A percentile compares a stretch with the other conserved stretches of the same genome.
Evolutionary conservation across 1,140 invertebrate genomes (phyloP).

Genomic region (Portunus trituberculatus): DNA sequence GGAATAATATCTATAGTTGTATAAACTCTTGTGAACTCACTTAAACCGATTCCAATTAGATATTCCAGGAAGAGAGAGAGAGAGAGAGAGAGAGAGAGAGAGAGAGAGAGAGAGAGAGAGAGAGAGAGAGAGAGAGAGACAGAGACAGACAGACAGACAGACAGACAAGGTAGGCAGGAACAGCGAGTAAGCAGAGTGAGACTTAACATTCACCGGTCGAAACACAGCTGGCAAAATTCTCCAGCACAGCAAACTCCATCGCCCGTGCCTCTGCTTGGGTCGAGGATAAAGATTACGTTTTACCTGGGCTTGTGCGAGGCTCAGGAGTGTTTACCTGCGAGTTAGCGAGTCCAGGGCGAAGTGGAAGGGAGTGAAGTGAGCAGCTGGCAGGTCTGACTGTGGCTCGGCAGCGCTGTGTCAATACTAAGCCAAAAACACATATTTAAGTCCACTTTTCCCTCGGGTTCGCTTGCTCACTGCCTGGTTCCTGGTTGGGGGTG

Average conservation of each 20-base stretch:
- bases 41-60: no score
- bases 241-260: not conserved
- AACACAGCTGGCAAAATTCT: slow-evolving; percentile 18
- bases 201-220: not conserved
- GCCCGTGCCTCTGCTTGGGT: not conserved
- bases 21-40: no score
- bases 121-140: slow-evolving; percentile 41
- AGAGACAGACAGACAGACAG: slow-evolving; percentile 29
- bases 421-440: not conserved
- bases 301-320: not conserved
- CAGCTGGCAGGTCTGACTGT: not conserved
- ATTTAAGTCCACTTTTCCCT: not conserved
- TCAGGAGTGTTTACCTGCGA: not conserved
- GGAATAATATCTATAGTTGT: no score
- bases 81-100: slow-evolving; percentile 21
- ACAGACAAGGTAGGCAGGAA: not conserved
- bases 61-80: no score
- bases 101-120: slow-evolving; percentile 23
- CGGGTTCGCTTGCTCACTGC: no score
- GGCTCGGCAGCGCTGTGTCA: not conserved
- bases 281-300: slow-evolving; percentile 41
- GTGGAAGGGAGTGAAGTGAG: not conserved
- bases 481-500: not conserved
- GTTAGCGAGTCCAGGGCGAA: not conserved
- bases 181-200: not conserved